Percentiles rank a stretch among this genome's conserved stretches.
Conservation (phyloP, 2,113 vertebrate genomes). For the Castor canadensis region DNA sequence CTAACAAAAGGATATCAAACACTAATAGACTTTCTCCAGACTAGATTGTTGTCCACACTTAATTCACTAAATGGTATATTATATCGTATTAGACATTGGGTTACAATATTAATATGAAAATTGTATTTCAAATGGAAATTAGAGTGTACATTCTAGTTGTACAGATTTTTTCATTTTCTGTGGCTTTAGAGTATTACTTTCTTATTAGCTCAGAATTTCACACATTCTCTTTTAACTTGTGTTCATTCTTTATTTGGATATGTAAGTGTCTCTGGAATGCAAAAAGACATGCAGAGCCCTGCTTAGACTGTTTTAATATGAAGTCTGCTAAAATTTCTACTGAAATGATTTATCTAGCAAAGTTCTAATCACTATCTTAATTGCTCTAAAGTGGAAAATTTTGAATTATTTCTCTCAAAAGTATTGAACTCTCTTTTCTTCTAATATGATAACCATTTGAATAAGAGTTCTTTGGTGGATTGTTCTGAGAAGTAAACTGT, state of each 20-base stretch:
- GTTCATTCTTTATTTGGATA: neutral
- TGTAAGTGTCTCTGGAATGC: neutral
- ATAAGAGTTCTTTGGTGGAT: constrained; percentile 54
- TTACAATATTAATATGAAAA: neutral
- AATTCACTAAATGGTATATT: neutral
- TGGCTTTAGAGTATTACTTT: neutral
- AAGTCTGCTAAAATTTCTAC: neutral
- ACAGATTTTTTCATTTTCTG: neutral
- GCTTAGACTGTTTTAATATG: neutral
- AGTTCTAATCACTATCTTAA: constrained; percentile 61
- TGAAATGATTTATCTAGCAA: constrained; percentile 30
- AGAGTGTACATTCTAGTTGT: neutral
- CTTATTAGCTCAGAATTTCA: neutral
- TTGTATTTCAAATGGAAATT: constrained; percentile 9
- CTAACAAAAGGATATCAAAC: neutral
- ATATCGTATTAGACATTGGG: neutral
- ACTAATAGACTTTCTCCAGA: neutral
- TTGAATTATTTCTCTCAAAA: constrained; percentile 63
- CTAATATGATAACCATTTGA: constrained; percentile 59
- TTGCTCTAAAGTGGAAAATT: constrained; percentile 56
- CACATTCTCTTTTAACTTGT: neutral
- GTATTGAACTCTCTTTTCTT: constrained; percentile 11
- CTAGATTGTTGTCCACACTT: neutral
- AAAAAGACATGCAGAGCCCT: neutral
- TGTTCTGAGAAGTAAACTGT: constrained; percentile 58